Conservation (phyloP, 2,797 vertebrate genomes). For the Anniella stebbinsi region DNA sequence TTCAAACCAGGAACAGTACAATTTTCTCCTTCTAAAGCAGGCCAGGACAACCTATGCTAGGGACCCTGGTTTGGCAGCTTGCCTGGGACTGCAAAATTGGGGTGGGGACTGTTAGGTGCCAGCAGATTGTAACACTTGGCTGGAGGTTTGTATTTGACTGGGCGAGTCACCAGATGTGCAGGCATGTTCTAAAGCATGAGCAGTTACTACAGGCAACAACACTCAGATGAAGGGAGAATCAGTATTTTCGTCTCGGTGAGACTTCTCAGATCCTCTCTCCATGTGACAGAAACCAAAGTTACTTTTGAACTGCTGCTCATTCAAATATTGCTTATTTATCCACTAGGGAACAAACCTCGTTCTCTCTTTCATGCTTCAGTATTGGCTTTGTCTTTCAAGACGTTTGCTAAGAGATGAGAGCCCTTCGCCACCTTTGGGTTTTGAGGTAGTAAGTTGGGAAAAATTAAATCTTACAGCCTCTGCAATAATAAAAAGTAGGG, state of each 20-base stretch:
- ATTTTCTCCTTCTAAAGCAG: background rate
- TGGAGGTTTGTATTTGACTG: background rate
- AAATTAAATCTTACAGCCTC: background rate
- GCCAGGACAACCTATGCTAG: too few relatives aligned
- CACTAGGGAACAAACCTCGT: background rate
- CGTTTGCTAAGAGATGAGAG: background rate
- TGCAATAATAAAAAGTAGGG: background rate
- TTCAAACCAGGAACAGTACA: background rate
- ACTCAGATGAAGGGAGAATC: background rate
- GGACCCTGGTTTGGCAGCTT: background rate
- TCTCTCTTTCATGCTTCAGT: slow-evolving; percentile 23
- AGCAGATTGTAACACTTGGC: background rate
- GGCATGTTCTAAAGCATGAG: background rate
- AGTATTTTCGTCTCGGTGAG: background rate
- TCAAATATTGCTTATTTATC: slow-evolving; percentile 20
- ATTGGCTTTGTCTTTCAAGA: slow-evolving; percentile 34
- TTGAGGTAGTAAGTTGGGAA: background rate
- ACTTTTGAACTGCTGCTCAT: slow-evolving; percentile 23
- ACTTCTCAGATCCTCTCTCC: background rate
- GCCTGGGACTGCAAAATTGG: background rate
- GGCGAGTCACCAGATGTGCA: background rate
- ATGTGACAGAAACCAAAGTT: slow-evolving; percentile 18
- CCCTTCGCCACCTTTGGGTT: background rate
- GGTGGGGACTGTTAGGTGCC: background rate
- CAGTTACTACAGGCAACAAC: background rate